These are phyloP conservation scores for Tympanoctomys barrerae DNA, from an alignment of 2,797 vertebrate genomes.

Conservation along the genomic window DNA sequence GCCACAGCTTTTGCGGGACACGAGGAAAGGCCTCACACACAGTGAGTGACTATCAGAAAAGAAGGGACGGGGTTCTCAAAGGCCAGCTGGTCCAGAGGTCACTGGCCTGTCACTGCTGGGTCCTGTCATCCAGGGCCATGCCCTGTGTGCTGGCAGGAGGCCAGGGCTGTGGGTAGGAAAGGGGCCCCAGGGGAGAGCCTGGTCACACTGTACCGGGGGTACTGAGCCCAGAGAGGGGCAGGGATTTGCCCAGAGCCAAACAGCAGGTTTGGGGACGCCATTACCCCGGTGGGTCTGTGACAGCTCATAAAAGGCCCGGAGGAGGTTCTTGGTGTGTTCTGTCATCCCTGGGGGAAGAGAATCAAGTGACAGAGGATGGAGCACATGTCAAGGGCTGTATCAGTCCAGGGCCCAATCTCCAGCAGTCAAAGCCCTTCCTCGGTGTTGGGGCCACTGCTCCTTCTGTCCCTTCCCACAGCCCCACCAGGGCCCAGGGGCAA, in stretches of 20 bases:
- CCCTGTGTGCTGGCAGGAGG: neutral
- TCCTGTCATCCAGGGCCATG: neutral
- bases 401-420: neutral
- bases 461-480: neutral
- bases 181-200: neutral
- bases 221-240: neutral
- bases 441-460: neutral
- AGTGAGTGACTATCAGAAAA: rapidly evolving
- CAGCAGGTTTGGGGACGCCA: slow-evolving; percentile 1
- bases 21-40: rapidly evolving
- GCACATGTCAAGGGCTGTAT: rapidly evolving
- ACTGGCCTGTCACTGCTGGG: rapidly evolving
- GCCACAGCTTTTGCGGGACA: neutral
- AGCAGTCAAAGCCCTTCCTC: neutral
- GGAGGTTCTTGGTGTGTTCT: slow-evolving; percentile 97
- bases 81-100: neutral
- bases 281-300: slow-evolving; percentile 99
- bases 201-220: neutral
- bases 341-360: slow-evolving; percentile 93
- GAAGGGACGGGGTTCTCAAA: neutral
- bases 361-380: rapidly evolving
- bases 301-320: slow-evolving; percentile 98
- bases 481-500: neutral
- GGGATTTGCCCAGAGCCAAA: neutral
- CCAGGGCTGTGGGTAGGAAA: neutral